A percentile compares a stretch with the other conserved stretches of the same genome.
Evolutionary conservation across 2,113 vertebrate genomes (phyloP).

Genomic region (Eonycteris spelaea): DNA sequence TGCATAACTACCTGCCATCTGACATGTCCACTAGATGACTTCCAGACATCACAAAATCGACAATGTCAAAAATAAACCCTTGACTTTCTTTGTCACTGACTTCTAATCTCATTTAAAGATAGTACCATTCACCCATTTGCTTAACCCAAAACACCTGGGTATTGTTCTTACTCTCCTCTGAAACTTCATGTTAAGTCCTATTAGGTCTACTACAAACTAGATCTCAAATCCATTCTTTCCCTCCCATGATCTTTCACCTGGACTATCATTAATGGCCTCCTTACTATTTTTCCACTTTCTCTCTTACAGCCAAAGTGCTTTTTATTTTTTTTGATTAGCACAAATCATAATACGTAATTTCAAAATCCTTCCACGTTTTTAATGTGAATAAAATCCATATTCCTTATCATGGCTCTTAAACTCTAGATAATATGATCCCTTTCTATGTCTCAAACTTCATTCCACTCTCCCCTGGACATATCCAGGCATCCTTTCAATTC

Average conservation of each 20-base stretch:
- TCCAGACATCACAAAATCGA: not conserved
- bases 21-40: not conserved
- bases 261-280: not conserved
- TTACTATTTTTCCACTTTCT: not conserved
- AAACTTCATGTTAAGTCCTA: not conserved
- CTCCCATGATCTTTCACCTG: not conserved
- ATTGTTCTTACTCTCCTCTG: not conserved
- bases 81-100: not conserved
- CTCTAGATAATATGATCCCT: not conserved
- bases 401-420: not conserved
- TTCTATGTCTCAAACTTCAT: slow-evolving; percentile 9
- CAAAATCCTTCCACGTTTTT: not conserved
- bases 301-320: not conserved
- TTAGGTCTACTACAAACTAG: not conserved
- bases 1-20: not conserved
- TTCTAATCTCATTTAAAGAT: not conserved
- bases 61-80: not conserved
- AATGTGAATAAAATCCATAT: not conserved
- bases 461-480: not conserved
- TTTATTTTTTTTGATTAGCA: not conserved
- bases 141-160: not conserved
- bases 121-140: not conserved
- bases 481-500: slow-evolving; percentile 23
- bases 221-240: not conserved
- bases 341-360: not conserved